Evolutionary conservation across 2,113 vertebrate species (phyloP), one percentile per base, ranked within the genome.

Genomic region (Otocyon megalotis): DNA sequence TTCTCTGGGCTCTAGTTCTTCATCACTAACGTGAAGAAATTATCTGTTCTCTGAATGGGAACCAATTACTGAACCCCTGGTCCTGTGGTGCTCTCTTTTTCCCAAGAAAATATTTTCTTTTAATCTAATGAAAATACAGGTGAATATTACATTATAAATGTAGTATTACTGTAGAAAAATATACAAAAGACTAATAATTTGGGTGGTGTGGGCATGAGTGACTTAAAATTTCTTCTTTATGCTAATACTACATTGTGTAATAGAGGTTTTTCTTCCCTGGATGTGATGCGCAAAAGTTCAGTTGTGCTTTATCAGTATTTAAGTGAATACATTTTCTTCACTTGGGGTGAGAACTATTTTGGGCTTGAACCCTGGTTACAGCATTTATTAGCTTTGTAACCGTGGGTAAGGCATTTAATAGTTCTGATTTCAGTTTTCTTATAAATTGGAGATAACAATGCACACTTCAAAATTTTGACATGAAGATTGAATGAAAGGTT

Each of bases 261-360:
- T 54, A 63, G 30, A 76, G n/a, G 26, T 88, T 9, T 62, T 97
- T 76, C 53, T 88, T 80, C 19, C 43, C 43, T 96, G 88, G 94
- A 74, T 69, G 35, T 76, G 26, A 76, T 95, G 13, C 71, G 4
- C 5, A 86, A 30, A 79, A 94, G 14, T 72, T 94, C 10, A 58
- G 62, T 93, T 85, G n/a, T 94, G 93, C 82, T 81, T 65, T 92
- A 85, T 95, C 89, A 65, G 50, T 92, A 43, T 72, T 94, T 95
- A 95, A 95, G 81, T 62, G 54, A 82, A 71, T 60, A 26, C 81
- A 65, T 95, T 94, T 92, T 83, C 74, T 94, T 95, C 24, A 88
- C 80, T 90, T 91, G 53, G 13, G 19, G 15, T 14, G 94, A 84
- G 37, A 93, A 63, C 62, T 88, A n/a, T 58, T 26, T 91, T 93